Conservation (phyloP, 1,140 invertebrate species). For the Choristoneura fumiferana region DNA sequence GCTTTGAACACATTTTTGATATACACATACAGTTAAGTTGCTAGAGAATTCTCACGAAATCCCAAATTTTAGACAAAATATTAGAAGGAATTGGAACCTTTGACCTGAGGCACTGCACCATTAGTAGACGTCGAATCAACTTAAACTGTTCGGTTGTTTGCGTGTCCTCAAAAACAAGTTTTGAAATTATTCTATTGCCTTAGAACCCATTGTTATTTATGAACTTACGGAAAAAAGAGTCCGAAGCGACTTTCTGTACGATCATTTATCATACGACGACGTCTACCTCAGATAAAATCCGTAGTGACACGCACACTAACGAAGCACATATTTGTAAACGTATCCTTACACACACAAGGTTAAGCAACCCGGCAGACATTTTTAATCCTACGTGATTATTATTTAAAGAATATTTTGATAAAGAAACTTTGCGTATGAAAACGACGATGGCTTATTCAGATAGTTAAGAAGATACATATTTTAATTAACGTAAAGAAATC, state of each 20-base stretch:
- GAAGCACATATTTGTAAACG: constrained; percentile 22
- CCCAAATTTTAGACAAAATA: constrained; percentile 13
- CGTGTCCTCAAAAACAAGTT: constrained; percentile 44
- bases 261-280: constrained; percentile 68
- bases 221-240: constrained; percentile 59
- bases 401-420: too few species aligned
- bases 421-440: too few species aligned
- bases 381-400: constrained; percentile 7
- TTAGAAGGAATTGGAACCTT: constrained; percentile 21
- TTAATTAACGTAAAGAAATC: constrained; percentile 23
- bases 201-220: constrained; percentile 62
- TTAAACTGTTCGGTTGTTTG: constrained; percentile 22
- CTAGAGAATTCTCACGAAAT: too few species aligned
- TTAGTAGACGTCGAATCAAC: constrained; percentile 31
- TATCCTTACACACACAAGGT: constrained; percentile 29
- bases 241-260: constrained; percentile 51
- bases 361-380: constrained; percentile 40
- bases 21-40: too few species aligned
- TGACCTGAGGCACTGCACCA: constrained; percentile 16
- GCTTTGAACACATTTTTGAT: too few species aligned
- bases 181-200: constrained; percentile 45
- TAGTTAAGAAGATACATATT: constrained; percentile 3
- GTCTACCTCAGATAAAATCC: constrained; percentile 60
- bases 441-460: constrained; percentile 18
- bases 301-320: constrained; percentile 35